Conservation (phyloP, 2,113 vertebrate genomes). For the Rattus rattus region DNA sequence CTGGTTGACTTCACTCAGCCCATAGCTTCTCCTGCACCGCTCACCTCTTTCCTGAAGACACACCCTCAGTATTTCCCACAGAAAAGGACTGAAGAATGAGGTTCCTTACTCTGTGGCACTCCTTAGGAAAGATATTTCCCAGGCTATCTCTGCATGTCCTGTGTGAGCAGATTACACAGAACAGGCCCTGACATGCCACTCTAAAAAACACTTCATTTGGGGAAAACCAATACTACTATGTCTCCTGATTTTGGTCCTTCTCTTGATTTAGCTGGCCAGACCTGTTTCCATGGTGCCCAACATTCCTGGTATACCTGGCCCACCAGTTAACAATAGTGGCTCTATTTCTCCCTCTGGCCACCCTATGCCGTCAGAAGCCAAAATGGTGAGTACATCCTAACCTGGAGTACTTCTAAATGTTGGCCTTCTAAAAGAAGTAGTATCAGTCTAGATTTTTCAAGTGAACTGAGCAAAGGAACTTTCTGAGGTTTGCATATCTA, state of each 20-base stretch:
- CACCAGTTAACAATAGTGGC: conserved; percentile 93
- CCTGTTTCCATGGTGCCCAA: conserved; percentile 96
- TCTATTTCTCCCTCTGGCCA: conserved; percentile 95
- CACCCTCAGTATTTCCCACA: conserved; percentile 11
- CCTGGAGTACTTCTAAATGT: not conserved
- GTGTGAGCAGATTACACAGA: conserved; percentile 4
- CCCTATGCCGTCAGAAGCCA: conserved; percentile 94
- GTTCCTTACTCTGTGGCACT: conserved; percentile 1
- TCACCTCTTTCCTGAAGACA: conserved; percentile 58
- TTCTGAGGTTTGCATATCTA: conserved; percentile 51
- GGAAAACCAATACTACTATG: conserved; percentile 38
- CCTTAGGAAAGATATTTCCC: conserved; percentile 2
- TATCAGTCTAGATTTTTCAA: conserved; percentile 40
- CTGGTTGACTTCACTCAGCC: conserved; percentile 81
- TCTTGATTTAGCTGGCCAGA: conserved; percentile 91
- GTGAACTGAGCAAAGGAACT: conserved; percentile 20
- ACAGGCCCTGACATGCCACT: conserved; percentile 15
- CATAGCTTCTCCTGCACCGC: conserved; percentile 48
- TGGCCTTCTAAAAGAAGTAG: conserved; percentile 23
- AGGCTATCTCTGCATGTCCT: conserved; percentile 17
- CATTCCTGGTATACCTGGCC: conserved; percentile 98
- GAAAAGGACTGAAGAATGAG: conserved; percentile 45
- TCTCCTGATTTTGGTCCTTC: conserved; percentile 54
- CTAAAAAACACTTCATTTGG: conserved; percentile 49
- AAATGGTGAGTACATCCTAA: conserved; percentile 91